These are phyloP conservation scores for Sitophilus oryzae DNA, from an alignment of 1,140 invertebrate genomes.

Conservation along the genomic window DNA sequence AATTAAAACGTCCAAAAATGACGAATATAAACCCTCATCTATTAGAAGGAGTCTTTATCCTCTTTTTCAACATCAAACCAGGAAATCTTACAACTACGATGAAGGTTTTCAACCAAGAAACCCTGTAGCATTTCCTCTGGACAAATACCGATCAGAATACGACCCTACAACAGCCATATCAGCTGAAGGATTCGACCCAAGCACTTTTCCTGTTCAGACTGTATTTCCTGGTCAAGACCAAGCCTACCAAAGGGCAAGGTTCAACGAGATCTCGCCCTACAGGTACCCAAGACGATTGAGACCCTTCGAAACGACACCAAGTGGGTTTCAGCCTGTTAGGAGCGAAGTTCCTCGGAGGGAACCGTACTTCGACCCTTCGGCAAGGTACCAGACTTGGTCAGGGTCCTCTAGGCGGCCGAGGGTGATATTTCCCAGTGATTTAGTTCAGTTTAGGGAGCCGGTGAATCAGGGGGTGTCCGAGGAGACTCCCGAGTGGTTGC, in stretches of 20 bases:
- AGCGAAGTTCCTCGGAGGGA: constrained; percentile 12
- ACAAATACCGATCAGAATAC: constrained; percentile 30
- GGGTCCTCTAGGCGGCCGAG: constrained; percentile 36
- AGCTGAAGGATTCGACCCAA: constrained; percentile 24
- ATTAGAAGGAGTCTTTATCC: constrained; percentile 3
- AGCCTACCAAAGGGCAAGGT: constrained; percentile 18
- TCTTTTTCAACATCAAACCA: constrained; percentile 5
- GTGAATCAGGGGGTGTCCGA: constrained; percentile 26
- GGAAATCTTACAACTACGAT: constrained; percentile 29
- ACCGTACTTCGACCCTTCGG: constrained; percentile 31
- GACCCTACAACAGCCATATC: constrained; percentile 25
- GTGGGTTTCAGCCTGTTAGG: constrained; percentile 21
- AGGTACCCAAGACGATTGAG: constrained; percentile 34
- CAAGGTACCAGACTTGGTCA: constrained; percentile 31
- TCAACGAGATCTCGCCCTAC: constrained; percentile 28
- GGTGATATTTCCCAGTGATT: constrained; percentile 43
- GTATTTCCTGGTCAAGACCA: no score
- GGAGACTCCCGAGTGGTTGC: constrained; percentile 40
- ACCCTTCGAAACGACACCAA: constrained; percentile 12
- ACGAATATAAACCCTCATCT: neutral
- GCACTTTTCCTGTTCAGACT: neutral
- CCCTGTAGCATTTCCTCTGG: constrained; percentile 28
- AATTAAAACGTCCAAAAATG: constrained; percentile 1
- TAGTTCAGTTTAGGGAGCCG: constrained; percentile 40
- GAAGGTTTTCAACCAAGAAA: constrained; percentile 25